Conservation (phyloP, 2,888 invertebrate genomes). For the Bombyx huttoni region DNA sequence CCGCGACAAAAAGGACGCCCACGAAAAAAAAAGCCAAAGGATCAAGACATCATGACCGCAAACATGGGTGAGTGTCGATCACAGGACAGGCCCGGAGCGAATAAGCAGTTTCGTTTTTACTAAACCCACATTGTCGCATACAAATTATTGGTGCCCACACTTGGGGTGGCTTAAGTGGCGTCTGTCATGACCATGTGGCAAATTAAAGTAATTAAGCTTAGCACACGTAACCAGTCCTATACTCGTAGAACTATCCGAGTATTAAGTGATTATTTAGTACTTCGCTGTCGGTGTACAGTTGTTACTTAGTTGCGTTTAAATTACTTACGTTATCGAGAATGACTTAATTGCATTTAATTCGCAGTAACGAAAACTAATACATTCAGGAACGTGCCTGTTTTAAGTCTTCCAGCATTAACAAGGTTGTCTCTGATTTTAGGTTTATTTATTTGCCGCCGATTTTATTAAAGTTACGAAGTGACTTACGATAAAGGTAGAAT, state of each 20-base stretch:
- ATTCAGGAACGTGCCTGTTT: background rate
- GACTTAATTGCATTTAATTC: constrained; percentile 25
- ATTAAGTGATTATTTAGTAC: background rate
- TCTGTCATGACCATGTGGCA: too few species aligned
- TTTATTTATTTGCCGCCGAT: too few species aligned
- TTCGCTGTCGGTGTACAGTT: background rate
- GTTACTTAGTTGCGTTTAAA: constrained; percentile 9
- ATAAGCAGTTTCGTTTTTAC: background rate
- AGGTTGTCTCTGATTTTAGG: too few species aligned
- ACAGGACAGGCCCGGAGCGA: constrained; percentile 9
- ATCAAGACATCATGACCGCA: constrained; percentile 87
- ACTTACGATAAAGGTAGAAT: too few species aligned
- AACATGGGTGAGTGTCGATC: constrained; percentile 80
- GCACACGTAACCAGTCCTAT: background rate
- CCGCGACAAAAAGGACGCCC: constrained; percentile 94
- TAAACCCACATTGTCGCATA: too few species aligned
- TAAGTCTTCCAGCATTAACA: background rate
- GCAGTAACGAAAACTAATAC: constrained; percentile 13
- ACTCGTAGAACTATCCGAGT: too few species aligned
- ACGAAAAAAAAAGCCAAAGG: constrained; percentile 92
- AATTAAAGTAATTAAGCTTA: background rate
- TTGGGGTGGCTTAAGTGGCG: too few species aligned
- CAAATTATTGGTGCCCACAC: background rate
- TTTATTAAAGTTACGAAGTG: too few species aligned
- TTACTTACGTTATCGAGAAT: constrained; percentile 13